Evolutionary conservation across 2,888 invertebrate genomes (phyloP).

Genomic region (Schizotus pectinicornis): DNA sequence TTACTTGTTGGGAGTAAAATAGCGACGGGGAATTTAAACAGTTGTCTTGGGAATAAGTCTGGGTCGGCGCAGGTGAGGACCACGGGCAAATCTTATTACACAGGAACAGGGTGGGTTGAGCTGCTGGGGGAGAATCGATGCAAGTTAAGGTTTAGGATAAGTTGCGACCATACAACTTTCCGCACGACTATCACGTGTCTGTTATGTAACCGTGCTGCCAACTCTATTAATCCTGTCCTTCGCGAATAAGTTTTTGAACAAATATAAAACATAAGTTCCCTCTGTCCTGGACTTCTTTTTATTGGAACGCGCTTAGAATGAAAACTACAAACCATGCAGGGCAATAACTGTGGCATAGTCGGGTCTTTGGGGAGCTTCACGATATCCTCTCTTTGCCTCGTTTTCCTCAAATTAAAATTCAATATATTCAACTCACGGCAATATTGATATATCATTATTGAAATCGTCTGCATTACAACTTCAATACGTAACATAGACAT

Average conservation of each 20-base stretch:
- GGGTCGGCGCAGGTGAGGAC: conserved; percentile 46
- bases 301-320: neutral
- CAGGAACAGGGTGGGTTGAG: conserved; percentile 28
- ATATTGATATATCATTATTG: neutral
- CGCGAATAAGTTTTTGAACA: too few species aligned
- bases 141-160: conserved; percentile 22
- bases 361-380: too few species aligned
- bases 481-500: too few species aligned
- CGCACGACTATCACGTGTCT: conserved; percentile 12
- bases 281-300: neutral
- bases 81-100: conserved; percentile 47
- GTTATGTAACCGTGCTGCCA: conserved; percentile 3
- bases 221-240: conserved; percentile 15
- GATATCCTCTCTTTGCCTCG: too few species aligned
- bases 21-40: conserved; percentile 41
- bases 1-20: conserved; percentile 37
- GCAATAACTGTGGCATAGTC: conserved; percentile 5
- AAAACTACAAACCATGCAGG: neutral
- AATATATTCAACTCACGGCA: conserved; percentile 5
- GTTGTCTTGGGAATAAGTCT: conserved; percentile 47
- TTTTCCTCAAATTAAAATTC: neutral
- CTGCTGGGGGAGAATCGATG: conserved; percentile 29
- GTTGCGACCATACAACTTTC: conserved; percentile 20
- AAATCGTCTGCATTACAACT: neutral
- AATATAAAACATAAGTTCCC: too few species aligned